Percentiles rank a stretch among this genome's conserved stretches.
phyloP scores from a whole-genome alignment of 2,797 vertebrate genomes.

The Eutrigla gurnardus region DNA sequence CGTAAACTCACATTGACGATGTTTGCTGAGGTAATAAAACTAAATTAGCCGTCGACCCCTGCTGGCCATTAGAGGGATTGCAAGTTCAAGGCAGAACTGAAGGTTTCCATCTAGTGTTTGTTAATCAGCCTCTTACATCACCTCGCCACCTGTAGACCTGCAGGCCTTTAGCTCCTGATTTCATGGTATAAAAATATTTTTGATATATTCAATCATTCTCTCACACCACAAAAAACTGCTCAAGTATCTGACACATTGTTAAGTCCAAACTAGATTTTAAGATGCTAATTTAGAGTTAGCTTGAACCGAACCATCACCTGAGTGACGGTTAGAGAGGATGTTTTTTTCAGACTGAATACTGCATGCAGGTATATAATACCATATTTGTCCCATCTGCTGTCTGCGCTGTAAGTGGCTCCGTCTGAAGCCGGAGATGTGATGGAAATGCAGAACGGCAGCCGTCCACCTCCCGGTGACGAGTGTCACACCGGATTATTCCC shows the following conservation, averaged over 20 bases:
- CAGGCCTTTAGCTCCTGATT: neutral
- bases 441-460: slow-evolving; percentile 20
- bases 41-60: too few species aligned
- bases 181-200: neutral
- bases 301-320: neutral
- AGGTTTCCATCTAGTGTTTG: too few species aligned
- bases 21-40: too few species aligned
- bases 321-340: neutral
- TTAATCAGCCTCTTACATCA: too few species aligned
- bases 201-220: neutral
- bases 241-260: neutral
- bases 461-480: neutral
- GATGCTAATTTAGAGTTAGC: neutral
- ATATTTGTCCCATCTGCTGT: neutral
- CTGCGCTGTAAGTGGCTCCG: slow-evolving; percentile 9
- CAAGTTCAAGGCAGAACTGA: too few species aligned
- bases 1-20: too few species aligned
- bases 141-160: too few species aligned
- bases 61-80: too few species aligned
- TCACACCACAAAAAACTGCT: neutral
- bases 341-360: neutral
- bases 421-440: neutral
- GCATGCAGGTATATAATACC: neutral
- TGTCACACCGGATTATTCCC: slow-evolving; percentile 3
- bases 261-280: neutral